A percentile compares a stretch with the other conserved stretches of the same genome.
Evolutionary conservation across 2,888 invertebrate species (phyloP).

Genomic region (Dastarcus helophoroides): DNA sequence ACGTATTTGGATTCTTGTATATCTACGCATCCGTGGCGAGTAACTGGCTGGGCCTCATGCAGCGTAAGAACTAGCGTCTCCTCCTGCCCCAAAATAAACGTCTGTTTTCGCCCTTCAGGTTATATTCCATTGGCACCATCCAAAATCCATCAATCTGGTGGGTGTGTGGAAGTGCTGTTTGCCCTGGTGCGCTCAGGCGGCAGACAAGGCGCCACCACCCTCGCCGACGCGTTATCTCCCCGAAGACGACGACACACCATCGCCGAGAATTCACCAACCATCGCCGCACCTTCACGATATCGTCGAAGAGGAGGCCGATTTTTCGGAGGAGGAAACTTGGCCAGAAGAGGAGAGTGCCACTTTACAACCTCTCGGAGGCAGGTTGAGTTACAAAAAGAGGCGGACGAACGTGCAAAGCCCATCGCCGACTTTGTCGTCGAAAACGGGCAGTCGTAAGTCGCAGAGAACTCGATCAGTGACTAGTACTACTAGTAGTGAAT

Average conservation of each 20-base stretch:
- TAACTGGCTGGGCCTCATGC: no score
- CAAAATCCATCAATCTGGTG: conserved; percentile 50
- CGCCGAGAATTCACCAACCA: conserved; percentile 52
- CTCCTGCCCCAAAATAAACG: no score
- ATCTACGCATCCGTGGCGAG: no score
- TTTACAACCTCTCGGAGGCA: conserved; percentile 38
- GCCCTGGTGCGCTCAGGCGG: conserved; percentile 70
- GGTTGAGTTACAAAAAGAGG: conserved; percentile 26
- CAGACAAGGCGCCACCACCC: conserved; percentile 33
- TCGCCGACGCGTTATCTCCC: conserved; percentile 23
- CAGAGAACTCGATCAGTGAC: conserved; percentile 32
- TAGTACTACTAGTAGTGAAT: conserved; percentile 29
- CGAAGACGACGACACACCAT: conserved; percentile 41
- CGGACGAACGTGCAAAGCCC: conserved; percentile 43
- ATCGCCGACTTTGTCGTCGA: conserved; percentile 49
- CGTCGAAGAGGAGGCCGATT: conserved; percentile 57
- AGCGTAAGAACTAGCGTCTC: no score
- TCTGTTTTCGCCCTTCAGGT: no score
- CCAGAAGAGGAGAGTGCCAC: conserved; percentile 44
- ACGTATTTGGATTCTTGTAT: no score
- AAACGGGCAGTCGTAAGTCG: conserved; percentile 42
- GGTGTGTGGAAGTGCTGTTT: conserved; percentile 74
- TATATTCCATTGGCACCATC: no score
- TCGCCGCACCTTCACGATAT: conserved; percentile 66
- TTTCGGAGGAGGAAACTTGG: conserved; percentile 24